Evolutionary conservation across 2,797 vertebrate species (phyloP).

Genomic region (Phoebastria nigripes): DNA sequence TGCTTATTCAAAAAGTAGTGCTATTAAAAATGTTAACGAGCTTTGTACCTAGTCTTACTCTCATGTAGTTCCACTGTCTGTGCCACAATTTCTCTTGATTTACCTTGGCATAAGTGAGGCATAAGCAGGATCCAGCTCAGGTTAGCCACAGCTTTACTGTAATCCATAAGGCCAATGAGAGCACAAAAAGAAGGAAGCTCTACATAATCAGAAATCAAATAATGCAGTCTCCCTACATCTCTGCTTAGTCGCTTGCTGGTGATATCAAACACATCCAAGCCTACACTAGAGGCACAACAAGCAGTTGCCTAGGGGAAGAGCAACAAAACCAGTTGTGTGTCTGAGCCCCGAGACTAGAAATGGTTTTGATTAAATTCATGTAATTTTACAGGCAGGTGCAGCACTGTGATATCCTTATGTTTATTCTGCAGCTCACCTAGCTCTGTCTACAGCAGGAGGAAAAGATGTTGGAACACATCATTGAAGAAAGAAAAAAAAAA

Average conservation of each 20-base stretch:
- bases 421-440: not conserved
- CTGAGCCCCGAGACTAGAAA: not conserved
- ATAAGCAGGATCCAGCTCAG: not conserved
- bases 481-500: not conserved
- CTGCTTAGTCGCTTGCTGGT: not conserved
- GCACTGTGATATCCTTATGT: not conserved
- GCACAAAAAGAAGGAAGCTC: not conserved
- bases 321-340: not conserved
- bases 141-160: conserved; percentile 2
- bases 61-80: not conserved
- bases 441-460: not conserved
- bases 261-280: not conserved
- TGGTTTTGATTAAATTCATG: conserved; percentile 38
- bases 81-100: not conserved
- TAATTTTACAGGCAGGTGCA: conserved; percentile 41
- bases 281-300: not conserved
- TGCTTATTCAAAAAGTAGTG: not conserved
- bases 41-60: not conserved
- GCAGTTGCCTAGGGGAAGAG: conserved; percentile 2
- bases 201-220: conserved; percentile 5
- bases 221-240: not conserved
- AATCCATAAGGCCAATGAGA: not conserved
- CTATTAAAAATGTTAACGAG: not conserved
- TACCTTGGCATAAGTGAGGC: not conserved
- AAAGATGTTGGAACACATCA: not conserved